Percentiles rank a stretch among this genome's conserved stretches.
Evolutionary conservation across 2,113 vertebrate species (phyloP).

Genomic region (Australoheros scitulus): DNA sequence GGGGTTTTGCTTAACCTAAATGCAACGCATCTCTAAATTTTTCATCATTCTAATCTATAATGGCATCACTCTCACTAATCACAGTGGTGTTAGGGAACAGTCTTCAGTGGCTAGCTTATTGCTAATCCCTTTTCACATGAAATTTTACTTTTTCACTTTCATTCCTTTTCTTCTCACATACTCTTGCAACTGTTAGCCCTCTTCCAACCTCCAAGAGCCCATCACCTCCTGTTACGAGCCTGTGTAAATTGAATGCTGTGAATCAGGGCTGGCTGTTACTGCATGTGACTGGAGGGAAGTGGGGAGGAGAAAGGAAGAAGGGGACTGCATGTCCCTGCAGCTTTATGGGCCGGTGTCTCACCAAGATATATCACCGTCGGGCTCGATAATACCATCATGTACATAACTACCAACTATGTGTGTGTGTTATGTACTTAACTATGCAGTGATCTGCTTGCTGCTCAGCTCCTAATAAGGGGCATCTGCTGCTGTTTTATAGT

Average conservation of each 20-base stretch:
- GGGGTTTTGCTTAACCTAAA: slow-evolving; percentile 33
- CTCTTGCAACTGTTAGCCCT: slow-evolving; percentile 18
- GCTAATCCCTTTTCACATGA: slow-evolving; percentile 51
- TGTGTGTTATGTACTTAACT: slow-evolving; percentile 65
- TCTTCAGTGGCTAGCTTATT: slow-evolving; percentile 26
- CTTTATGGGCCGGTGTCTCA: slow-evolving; percentile 69
- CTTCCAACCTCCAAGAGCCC: slow-evolving; percentile 57
- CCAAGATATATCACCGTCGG: slow-evolving; percentile 67
- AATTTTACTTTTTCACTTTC: slow-evolving; percentile 36
- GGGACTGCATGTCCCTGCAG: slow-evolving; percentile 68
- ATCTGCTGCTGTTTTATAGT: slow-evolving; percentile 66
- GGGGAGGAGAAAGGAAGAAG: slow-evolving; percentile 43
- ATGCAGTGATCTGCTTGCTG: slow-evolving; percentile 55
- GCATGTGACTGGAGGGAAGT: slow-evolving; percentile 61
- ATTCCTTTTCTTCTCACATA: background rate
- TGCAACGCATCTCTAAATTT: slow-evolving; percentile 12
- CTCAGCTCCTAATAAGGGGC: slow-evolving; percentile 68
- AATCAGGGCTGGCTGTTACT: slow-evolving; percentile 71
- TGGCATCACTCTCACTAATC: slow-evolving; percentile 56
- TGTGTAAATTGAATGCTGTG: slow-evolving; percentile 77
- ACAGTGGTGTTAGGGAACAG: slow-evolving; percentile 8
- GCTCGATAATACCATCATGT: slow-evolving; percentile 73
- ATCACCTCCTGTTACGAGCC: slow-evolving; percentile 71
- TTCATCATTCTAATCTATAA: slow-evolving; percentile 57
- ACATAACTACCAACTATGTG: slow-evolving; percentile 57